Evolutionary conservation across 2,888 invertebrate species (phyloP).

Genomic region (Melieria picta): DNA sequence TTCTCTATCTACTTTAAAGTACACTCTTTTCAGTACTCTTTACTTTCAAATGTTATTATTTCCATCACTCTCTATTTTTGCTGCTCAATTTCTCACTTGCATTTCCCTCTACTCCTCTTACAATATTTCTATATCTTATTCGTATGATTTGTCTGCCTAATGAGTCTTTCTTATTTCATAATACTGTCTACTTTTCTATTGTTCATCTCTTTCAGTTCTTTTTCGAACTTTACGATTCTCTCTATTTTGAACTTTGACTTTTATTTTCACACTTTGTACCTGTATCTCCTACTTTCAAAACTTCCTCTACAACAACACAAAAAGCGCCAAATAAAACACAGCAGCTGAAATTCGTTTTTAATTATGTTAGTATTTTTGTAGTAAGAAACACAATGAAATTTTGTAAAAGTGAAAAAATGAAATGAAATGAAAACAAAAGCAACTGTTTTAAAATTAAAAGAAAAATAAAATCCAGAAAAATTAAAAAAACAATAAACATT

Average conservation of each 20-base stretch:
- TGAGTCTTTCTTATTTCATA: constrained; percentile 14
- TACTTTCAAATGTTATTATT: constrained; percentile 18
- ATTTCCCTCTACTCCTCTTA: constrained; percentile 14
- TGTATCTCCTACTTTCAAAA: constrained; percentile 28
- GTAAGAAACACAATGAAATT: constrained; percentile 58
- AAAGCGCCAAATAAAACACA: constrained; percentile 55
- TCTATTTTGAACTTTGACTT: neutral
- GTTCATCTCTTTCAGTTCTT: neutral
- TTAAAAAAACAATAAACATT: neutral
- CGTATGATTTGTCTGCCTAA: neutral
- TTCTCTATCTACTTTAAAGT: constrained; percentile 13
- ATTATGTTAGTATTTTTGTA: constrained; percentile 61
- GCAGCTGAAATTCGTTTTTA: constrained; percentile 55
- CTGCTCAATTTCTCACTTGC: constrained; percentile 30
- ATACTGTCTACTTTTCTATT: constrained; percentile 13
- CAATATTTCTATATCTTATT: neutral
- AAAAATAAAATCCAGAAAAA: constrained; percentile 28
- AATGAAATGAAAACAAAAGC: constrained; percentile 23
- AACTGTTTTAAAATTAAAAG: constrained; percentile 12
- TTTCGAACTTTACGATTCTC: neutral
- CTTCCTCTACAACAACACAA: constrained; percentile 23
- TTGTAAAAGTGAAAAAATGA: constrained; percentile 15
- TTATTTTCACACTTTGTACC: constrained; percentile 17
- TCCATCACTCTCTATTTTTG: constrained; percentile 34
- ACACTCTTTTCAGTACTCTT: neutral